Conservation (phyloP, 2,113 vertebrate genomes). For the Pollimyrus isidori region DNA sequence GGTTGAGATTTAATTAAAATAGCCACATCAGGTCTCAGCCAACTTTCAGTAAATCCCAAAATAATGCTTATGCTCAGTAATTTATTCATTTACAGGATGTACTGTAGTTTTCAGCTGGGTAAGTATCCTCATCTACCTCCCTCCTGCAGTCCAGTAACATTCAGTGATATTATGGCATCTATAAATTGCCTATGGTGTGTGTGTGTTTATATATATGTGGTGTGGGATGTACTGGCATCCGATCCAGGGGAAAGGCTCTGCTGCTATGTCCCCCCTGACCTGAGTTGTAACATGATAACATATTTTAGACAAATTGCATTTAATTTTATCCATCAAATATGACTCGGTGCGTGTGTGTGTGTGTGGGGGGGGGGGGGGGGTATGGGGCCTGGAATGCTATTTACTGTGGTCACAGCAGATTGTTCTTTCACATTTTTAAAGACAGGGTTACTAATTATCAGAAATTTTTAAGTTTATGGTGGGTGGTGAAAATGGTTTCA, state of each 20-base stretch:
- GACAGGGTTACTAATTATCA: not conserved
- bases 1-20: not conserved
- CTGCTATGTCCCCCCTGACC: not conserved
- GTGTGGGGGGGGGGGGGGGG: not conserved
- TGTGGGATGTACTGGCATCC: not conserved
- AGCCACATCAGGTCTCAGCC: not conserved
- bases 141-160: not conserved
- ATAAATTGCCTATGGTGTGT: not conserved
- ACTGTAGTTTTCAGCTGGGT: not conserved
- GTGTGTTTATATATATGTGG: not conserved
- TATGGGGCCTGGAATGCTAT: not conserved
- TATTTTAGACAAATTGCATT: not conserved
- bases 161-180: not conserved
- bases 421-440: not conserved
- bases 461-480: not conserved
- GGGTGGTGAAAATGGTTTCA: not conserved
- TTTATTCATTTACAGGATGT: not conserved
- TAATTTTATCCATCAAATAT: not conserved
- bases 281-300: not conserved
- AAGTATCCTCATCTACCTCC: not conserved
- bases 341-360: not conserved
- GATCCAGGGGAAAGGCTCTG: not conserved
- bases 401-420: not conserved
- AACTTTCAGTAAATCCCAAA: not conserved
- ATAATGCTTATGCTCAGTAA: not conserved